Evolutionary conservation across 2,888 invertebrate species (phyloP), one percentile per base, ranked within the genome.

Genomic region (Drosophila peninsularis): DNA sequence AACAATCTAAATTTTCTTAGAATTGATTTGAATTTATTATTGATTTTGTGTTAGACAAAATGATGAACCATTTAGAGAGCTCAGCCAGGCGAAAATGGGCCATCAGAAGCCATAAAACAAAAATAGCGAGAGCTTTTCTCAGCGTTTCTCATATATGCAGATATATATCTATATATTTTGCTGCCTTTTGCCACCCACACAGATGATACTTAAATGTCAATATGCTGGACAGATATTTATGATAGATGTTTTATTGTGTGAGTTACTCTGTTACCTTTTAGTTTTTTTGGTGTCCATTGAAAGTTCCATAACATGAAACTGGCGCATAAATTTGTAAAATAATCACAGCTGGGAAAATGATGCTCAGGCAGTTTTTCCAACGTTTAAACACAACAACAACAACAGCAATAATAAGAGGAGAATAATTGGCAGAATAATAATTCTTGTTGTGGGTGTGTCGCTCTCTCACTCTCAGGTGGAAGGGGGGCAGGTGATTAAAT

Each of bases 261-360:
- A 11, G 6, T 36, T 24, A 17, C 3, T 30, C 14, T 62, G 49
- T 68, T 82, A 90, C 90, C 90, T 90, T 90, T 91, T 87, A 87
- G 82, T 87, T 90, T 90, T 90, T 89, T 90, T 89, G 88, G 91
- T 71, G 90, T 90, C 91, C 91, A 90, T 86, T 90, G 90, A 81
- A 90, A 91, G 75, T 90, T 91, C 91, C 90, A 90, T 90, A 90
- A 90, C 90, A 90, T 90, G 76, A 90, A 90, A 88, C 74, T 86
- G 78, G 76, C 78, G 91, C 90, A 91, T 90, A 90, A 82, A 90
- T 89, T 88, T 80, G 76, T 75, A 58, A 88, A 80, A 78, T 80
- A 76, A 72, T 82, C 85, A 72, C 90, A 90, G 81, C 77, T 83
- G 63, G 82, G 85, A 82, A 87, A 87, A 80, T 82, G 75, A 57